phyloP scores from a whole-genome alignment of 2,113 vertebrate species.

The Toxotes chatareus region DNA sequence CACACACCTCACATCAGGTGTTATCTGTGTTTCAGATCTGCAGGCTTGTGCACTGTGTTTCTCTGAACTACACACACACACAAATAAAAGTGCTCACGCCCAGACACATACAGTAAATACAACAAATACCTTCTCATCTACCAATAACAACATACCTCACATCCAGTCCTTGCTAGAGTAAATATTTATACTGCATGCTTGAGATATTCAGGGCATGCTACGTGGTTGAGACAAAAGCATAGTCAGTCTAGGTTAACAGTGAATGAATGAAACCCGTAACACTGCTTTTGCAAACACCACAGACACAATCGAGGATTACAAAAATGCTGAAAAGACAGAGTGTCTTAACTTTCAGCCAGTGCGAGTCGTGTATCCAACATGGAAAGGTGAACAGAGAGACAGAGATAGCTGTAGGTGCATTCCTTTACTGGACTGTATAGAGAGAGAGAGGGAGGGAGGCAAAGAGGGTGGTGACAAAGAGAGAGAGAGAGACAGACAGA shows the following conservation, averaged over 20 bases:
- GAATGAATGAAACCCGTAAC: slow-evolving; percentile 44
- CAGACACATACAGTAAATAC: slow-evolving; percentile 73
- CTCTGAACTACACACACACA: slow-evolving; percentile 48
- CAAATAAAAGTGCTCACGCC: slow-evolving; percentile 44
- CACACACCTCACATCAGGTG: slow-evolving; percentile 69
- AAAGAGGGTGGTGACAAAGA: neutral
- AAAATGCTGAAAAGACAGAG: slow-evolving; percentile 39
- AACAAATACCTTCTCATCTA: slow-evolving; percentile 75
- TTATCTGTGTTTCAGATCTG: slow-evolving; percentile 75
- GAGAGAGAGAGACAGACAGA: neutral
- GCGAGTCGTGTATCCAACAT: neutral
- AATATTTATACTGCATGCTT: slow-evolving; percentile 76
- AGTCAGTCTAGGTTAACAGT: slow-evolving; percentile 36
- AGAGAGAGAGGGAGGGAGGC: neutral
- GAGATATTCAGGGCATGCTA: slow-evolving; percentile 70
- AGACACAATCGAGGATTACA: slow-evolving; percentile 35
- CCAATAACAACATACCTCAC: slow-evolving; percentile 75
- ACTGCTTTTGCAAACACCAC: slow-evolving; percentile 50
- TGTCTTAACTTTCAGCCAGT: slow-evolving; percentile 34
- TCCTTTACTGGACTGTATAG: slow-evolving; percentile 43
- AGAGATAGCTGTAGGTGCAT: slow-evolving; percentile 65
- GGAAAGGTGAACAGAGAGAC: slow-evolving; percentile 28
- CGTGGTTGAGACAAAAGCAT: slow-evolving; percentile 73
- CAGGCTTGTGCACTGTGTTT: slow-evolving; percentile 64
- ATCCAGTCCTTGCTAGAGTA: slow-evolving; percentile 66